Evolutionary conservation across 2,888 invertebrate genomes (phyloP), one percentile per base, ranked within the genome.

Genomic region (Scelioninae gen. 1): DNA sequence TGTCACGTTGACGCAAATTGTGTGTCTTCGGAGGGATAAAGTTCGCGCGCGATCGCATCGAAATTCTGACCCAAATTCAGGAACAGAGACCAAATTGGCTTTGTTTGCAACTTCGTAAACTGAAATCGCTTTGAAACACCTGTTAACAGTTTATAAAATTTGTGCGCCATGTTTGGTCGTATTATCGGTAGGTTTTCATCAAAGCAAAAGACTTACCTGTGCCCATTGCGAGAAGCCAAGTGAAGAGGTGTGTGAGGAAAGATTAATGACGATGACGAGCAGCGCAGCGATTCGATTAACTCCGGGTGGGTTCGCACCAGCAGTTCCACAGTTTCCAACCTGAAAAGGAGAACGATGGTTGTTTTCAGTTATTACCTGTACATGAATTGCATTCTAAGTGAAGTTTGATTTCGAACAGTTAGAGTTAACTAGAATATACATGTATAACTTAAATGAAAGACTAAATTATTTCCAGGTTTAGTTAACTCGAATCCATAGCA

Each of bases 191-290:
- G 15, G 75, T 8, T 65, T 65, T 13, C 9, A 43, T 60, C 23
- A 32, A 53, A 60, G 43, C 13, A 16, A 6, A 16, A 40, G 43
- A 94, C 95, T 95, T 91, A 96, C 96, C 96, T 96, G 93, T 97
- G 97, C 6, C 98, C 99, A 93, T 98, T 97, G 86, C 97, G 95
- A 91, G 97, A 97, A 82, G 98, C 98, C 85, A 98, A 94, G 92
- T 98, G 98, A n/a, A 99, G 94, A 0, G 98, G 96, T 9, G 98
- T 96, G 90, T 97, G 96, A 79, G 95, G 94, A 91, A 95, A 95
- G 63, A 95, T 92, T 87, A 92, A 86, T 77, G 91, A 91, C 55
- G 92, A 91, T 55, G 92, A 92, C 62, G 92, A 90, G 93, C 93
- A 94, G 86, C 95, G 94, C 93, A 95, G 95, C 88, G 94, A 95